Conservation (phyloP, 2,797 vertebrate species). For the Agapornis canus region DNA sequence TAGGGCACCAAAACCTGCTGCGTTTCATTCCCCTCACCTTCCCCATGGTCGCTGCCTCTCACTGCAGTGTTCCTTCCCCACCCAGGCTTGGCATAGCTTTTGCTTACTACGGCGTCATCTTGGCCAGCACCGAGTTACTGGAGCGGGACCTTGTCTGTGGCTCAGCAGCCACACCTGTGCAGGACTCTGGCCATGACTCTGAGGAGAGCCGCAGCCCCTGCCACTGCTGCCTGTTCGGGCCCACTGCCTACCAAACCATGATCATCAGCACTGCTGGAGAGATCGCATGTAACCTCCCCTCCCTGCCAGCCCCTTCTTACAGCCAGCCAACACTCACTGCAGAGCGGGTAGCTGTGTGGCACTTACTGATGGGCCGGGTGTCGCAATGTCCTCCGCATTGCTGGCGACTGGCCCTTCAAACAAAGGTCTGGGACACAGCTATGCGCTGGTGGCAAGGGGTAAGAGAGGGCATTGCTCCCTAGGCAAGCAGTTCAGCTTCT, state of each 20-base stretch:
- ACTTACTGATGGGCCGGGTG: neutral
- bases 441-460: neutral
- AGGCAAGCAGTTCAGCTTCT: neutral
- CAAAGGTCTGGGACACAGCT: neutral
- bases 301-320: neutral
- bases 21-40: neutral
- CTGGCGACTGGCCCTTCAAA: neutral
- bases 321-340: neutral
- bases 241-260: conserved; percentile 86
- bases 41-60: accelerated
- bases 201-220: conserved; percentile 75
- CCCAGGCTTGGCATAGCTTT: conserved; percentile 93
- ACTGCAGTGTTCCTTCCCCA: neutral
- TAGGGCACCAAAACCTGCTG: neutral
- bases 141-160: conserved; percentile 87
- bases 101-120: conserved; percentile 88
- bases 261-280: conserved; percentile 91
- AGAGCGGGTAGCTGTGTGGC: neutral
- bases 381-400: accelerated
- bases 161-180: neutral
- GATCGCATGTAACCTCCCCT: conserved; percentile 80
- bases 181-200: neutral
- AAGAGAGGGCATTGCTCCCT: neutral
- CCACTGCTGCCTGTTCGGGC: conserved; percentile 83
- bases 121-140: conserved; percentile 90